A percentile compares a stretch with the other conserved stretches of the same genome.
Conservation (phyloP, 2,797 vertebrate species). For the Hirundo rustica region DNA sequence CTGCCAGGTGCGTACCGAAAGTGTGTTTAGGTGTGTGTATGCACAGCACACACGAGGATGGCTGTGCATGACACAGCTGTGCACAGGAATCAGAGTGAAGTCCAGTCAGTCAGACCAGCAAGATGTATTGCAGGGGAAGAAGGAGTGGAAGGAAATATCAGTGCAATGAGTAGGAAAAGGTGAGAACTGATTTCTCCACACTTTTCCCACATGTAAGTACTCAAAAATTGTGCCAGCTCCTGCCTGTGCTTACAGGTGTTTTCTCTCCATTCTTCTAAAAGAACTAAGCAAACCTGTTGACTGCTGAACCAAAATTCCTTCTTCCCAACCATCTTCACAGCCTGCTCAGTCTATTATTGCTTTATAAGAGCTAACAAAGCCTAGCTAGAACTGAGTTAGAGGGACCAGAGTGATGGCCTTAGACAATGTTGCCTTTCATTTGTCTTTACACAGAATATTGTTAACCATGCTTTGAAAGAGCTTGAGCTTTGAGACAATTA, state of each 20-base stretch:
- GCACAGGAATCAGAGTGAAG: neutral
- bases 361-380: neutral
- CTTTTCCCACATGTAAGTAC: neutral
- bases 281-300: neutral
- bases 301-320: neutral
- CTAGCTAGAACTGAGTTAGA: neutral
- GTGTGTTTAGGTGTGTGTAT: rapidly evolving
- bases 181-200: neutral
- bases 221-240: neutral
- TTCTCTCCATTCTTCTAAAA: neutral
- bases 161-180: neutral
- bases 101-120: neutral
- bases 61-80: neutral
- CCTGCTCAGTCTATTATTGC: neutral
- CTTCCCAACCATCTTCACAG: neutral
- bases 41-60: rapidly evolving
- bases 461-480: neutral
- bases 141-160: neutral
- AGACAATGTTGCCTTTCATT: neutral
- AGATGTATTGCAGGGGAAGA: neutral
- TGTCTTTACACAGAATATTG: neutral
- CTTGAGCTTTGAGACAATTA: neutral
- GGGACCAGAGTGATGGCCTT: neutral
- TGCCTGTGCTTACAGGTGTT: neutral
- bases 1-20: neutral